A percentile compares a stretch with the other conserved stretches of the same genome.
phyloP scores from a whole-genome alignment of 2,113 vertebrate genomes.

The Glareola pratincola region DNA sequence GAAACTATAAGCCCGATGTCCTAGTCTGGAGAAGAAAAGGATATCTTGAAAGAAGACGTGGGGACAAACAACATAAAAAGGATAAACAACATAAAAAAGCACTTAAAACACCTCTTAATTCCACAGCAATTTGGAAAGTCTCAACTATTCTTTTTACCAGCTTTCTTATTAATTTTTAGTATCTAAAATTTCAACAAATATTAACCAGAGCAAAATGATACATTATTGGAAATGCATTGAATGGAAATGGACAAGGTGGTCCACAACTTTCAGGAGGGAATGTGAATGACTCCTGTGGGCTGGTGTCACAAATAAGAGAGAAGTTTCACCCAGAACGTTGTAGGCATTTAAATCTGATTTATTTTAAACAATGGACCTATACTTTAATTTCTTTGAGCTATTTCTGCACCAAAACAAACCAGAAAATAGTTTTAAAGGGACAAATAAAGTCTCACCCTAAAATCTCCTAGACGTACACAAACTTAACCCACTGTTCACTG shows the following conservation, averaged over 20 bases:
- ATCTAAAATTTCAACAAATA: neutral
- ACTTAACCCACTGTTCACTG: neutral
- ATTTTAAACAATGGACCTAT: neutral
- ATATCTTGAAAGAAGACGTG: neutral
- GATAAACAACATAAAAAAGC: neutral
- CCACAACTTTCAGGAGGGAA: neutral
- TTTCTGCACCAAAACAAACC: neutral
- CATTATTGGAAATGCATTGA: neutral
- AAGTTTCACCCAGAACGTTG: neutral
- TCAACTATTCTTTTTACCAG: neutral
- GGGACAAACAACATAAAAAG: neutral
- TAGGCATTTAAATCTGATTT: neutral
- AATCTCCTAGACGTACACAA: neutral
- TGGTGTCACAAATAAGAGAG: neutral
- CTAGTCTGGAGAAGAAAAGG: neutral
- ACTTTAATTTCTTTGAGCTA: neutral
- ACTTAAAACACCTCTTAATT: neutral
- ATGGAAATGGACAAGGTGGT: neutral
- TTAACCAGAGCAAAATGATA: neutral
- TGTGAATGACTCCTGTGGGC: neutral
- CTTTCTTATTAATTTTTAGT: neutral
- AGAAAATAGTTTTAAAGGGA: neutral
- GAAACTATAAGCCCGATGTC: neutral
- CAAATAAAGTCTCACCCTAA: neutral
- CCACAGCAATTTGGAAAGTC: neutral